These are phyloP conservation scores for Chironomus tentans DNA, from an alignment of 2,888 invertebrate genomes.

Conservation along the genomic window DNA sequence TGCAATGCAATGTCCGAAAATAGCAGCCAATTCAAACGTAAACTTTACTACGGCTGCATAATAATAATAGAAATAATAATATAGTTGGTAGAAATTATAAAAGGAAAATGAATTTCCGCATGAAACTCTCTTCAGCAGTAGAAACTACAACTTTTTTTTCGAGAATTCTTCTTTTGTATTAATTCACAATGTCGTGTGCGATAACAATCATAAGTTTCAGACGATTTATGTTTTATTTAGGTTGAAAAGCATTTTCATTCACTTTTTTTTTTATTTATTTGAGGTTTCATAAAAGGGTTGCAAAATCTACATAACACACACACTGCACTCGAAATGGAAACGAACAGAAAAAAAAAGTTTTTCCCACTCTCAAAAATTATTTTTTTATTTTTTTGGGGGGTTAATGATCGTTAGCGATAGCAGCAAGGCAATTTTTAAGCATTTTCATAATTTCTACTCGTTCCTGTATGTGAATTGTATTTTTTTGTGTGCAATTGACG, in stretches of 20 bases:
- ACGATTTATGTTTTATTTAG: conserved; percentile 17
- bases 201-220: conserved; percentile 24
- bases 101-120: conserved; percentile 5
- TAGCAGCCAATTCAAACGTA: not conserved
- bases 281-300: conserved; percentile 3
- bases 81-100: not conserved
- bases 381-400: conserved; percentile 1
- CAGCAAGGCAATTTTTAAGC: not conserved
- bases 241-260: not conserved
- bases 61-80: not conserved
- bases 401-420: conserved; percentile 13
- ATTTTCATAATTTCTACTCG: not conserved
- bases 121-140: not conserved
- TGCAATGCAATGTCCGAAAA: conserved; percentile 10
- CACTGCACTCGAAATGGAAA: not conserved
- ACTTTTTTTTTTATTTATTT: no score
- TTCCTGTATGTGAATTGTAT: not conserved
- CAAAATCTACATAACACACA: conserved; percentile 8
- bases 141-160: not conserved
- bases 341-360: not conserved
- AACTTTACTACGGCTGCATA: not conserved
- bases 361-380: not conserved
- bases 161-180: no score
- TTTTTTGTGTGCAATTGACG: not conserved
- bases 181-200: conserved; percentile 21